Evolutionary conservation across 1,140 invertebrate species (phyloP).

Genomic region (Rhopalosiphum padi): DNA sequence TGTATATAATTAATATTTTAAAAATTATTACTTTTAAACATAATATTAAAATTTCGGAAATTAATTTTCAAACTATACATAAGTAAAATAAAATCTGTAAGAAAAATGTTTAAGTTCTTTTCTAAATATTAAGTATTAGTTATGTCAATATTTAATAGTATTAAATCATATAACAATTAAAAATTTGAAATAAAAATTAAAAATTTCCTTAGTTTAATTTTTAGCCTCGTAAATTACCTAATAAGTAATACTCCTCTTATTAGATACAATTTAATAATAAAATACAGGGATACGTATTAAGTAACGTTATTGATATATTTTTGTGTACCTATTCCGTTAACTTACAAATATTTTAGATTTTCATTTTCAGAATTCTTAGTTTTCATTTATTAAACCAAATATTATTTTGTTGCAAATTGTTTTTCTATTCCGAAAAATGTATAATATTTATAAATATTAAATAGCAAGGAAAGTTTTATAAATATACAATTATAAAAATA

Average conservation of each 20-base stretch:
- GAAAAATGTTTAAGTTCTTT: background rate
- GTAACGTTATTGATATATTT: too few species aligned
- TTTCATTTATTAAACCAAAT: slow-evolving; percentile 7
- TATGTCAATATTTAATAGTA: background rate
- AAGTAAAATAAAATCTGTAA: background rate
- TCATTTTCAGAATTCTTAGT: background rate
- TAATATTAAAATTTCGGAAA: background rate
- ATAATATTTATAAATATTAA: slow-evolving; percentile 29
- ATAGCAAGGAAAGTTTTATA: background rate
- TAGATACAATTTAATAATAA: background rate
- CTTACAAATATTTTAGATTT: background rate
- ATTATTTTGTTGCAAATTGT: slow-evolving; percentile 8
- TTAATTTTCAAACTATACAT: background rate
- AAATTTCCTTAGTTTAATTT: background rate
- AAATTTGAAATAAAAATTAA: too few species aligned
- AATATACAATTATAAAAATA: slow-evolving; percentile 2
- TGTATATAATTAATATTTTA: background rate
- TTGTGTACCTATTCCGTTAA: background rate
- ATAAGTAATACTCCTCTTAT: background rate
- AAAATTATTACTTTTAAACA: background rate
- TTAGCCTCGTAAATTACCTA: background rate
- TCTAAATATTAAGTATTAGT: background rate
- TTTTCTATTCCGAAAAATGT: background rate
- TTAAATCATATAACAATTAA: background rate
- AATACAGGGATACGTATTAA: background rate